Conservation (phyloP, 2,797 vertebrate genomes). For the Pseudochirops corinnae region DNA sequence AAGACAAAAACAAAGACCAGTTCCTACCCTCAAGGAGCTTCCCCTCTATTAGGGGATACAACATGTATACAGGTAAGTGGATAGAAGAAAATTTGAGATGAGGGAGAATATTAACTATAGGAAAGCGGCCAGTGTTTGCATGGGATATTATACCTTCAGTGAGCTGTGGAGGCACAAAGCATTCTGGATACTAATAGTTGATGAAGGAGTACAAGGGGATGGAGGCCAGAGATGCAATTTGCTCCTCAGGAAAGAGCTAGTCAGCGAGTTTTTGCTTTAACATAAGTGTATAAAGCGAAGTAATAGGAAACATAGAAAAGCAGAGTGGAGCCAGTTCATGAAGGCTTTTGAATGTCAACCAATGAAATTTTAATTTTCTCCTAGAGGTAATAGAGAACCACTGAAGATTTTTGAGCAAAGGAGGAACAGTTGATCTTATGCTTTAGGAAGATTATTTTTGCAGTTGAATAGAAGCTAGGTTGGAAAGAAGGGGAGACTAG, state of each 20-base stretch:
- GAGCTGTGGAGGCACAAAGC: not conserved
- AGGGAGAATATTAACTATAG: not conserved
- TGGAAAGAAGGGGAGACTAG: not conserved
- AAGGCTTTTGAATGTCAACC: not conserved
- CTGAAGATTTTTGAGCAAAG: not conserved
- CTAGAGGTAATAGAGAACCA: not conserved
- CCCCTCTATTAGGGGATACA: not conserved
- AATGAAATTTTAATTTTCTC: not conserved
- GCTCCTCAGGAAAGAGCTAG: not conserved
- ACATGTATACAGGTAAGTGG: not conserved
- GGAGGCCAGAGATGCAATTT: not conserved
- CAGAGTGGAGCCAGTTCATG: not conserved
- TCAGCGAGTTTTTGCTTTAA: not conserved
- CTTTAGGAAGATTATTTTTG: not conserved
- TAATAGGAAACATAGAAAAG: not conserved
- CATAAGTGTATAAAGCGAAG: not conserved
- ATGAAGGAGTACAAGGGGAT: not conserved
- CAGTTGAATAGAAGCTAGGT: not conserved
- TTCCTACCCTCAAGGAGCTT: not conserved
- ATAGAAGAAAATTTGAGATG: not conserved
- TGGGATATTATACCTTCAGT: not conserved
- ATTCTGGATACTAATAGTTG: not conserved
- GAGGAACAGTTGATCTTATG: not conserved
- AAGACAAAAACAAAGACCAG: not conserved
- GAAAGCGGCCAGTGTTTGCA: not conserved